Percentiles rank a stretch among this genome's conserved stretches.
Evolutionary conservation across 92 coral and sea anemone species (phyloP).

Genomic region (Actinernus sp.): DNA sequence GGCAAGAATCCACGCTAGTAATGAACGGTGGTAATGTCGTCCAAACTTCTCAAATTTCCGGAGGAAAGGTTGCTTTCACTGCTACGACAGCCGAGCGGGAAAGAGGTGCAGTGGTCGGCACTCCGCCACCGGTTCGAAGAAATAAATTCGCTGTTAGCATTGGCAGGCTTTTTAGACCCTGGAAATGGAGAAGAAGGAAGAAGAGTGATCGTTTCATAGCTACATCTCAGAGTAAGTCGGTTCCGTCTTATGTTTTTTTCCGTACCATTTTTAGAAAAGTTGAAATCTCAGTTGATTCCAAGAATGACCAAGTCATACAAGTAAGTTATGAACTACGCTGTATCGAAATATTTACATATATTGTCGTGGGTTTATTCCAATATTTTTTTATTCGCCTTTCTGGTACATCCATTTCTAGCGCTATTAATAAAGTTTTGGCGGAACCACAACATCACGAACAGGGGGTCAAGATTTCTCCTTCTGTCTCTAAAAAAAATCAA

Average conservation of each 20-base stretch:
- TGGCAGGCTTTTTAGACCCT: constrained; percentile 91
- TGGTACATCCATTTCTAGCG: too few species aligned
- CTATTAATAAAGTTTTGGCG: too few species aligned
- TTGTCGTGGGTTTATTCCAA: too few species aligned
- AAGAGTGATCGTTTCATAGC: constrained; percentile 96
- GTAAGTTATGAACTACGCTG: too few species aligned
- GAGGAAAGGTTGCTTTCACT: constrained; percentile 38
- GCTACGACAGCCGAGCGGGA: constrained; percentile 48
- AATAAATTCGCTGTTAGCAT: constrained; percentile 92
- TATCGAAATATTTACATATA: too few species aligned
- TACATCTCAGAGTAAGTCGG: constrained; percentile 93
- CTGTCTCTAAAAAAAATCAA: too few species aligned
- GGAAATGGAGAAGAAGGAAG: constrained; percentile 98
- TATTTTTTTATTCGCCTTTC: too few species aligned
- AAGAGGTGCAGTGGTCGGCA: constrained; percentile 1
- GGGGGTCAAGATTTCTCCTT: too few species aligned
- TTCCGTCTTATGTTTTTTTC: background rate
- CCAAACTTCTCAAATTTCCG: constrained; percentile 43
- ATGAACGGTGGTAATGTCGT: constrained; percentile 80
- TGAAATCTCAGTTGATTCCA: too few species aligned
- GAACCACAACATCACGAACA: too few species aligned
- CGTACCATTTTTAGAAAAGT: too few species aligned
- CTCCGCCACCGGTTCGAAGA: constrained; percentile 93
- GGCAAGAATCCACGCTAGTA: constrained; percentile 53
- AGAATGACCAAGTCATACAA: too few species aligned